Percentiles rank a stretch among this genome's conserved stretches.
Conservation (phyloP, 2,888 invertebrate species). For the Patella pellucida region DNA sequence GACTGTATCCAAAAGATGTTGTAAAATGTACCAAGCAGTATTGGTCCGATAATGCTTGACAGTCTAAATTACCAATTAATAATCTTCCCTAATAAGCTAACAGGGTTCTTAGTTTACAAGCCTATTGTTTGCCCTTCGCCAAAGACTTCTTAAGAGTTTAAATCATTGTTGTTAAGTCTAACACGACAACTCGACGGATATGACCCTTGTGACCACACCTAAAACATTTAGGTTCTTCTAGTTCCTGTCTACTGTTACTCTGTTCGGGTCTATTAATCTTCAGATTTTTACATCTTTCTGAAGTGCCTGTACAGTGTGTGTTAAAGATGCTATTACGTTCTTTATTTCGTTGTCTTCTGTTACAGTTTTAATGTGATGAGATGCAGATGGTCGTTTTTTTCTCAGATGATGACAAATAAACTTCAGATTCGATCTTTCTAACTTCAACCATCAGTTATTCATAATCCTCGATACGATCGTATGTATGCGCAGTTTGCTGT, state of each 20-base stretch:
- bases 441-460: conserved; percentile 8
- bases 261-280: too few species aligned
- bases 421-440: not conserved
- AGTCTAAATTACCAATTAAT: not conserved
- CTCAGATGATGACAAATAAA: too few species aligned
- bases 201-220: too few species aligned
- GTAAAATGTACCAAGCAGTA: not conserved
- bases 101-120: not conserved
- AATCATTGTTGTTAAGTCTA: not conserved
- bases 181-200: not conserved
- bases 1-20: too few species aligned
- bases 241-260: not conserved
- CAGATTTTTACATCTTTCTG: too few species aligned
- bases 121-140: not conserved
- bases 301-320: too few species aligned
- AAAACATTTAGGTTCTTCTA: not conserved
- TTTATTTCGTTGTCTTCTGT: too few species aligned
- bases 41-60: conserved; percentile 3
- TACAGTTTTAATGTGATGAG: too few species aligned
- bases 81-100: not conserved
- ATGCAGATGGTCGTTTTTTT: too few species aligned
- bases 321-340: too few species aligned
- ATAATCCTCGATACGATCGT: conserved; percentile 15
- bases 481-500: conserved; percentile 15
- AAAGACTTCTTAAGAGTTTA: not conserved